Percentiles rank a stretch among this genome's conserved stretches.
phyloP scores from a whole-genome alignment of 2,113 vertebrate species.

The Cryptotis parvus region DNA sequence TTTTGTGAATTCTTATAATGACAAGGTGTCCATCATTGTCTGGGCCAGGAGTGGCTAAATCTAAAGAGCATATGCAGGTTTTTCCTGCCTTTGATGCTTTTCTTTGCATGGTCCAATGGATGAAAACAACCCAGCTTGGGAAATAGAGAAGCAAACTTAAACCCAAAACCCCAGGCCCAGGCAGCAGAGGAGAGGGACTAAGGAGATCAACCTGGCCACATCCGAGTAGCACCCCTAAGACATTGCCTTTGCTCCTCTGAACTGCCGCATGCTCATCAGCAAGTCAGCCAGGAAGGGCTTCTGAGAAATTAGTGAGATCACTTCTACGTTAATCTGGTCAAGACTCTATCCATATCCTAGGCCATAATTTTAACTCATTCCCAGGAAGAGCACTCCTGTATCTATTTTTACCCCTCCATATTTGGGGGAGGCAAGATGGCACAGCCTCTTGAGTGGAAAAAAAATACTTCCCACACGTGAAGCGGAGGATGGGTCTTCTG shows the following conservation, averaged over 20 bases:
- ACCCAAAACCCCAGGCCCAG: background rate
- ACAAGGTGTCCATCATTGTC: background rate
- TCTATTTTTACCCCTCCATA: background rate
- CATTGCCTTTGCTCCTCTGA: no score
- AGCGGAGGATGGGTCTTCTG: background rate
- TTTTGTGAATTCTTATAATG: background rate
- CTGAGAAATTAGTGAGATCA: no score
- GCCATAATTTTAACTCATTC: background rate
- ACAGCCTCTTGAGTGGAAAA: background rate
- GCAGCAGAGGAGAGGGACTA: no score
- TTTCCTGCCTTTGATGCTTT: background rate
- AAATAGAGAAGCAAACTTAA: slow-evolving; percentile 51
- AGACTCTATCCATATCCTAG: no score
- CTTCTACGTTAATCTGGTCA: no score
- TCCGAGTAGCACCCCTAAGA: no score
- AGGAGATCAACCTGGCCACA: no score
- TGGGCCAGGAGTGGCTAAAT: background rate
- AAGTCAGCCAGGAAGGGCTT: no score
- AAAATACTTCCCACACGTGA: background rate
- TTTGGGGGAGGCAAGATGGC: background rate
- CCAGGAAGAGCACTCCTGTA: background rate
- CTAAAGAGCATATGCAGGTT: background rate
- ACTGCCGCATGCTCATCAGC: no score
- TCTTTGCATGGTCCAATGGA: slow-evolving; percentile 16
- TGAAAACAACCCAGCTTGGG: slow-evolving; percentile 31